Evolutionary conservation across 1,140 invertebrate species (phyloP).

Genomic region (Bursaphelenchus mucronatus): DNA sequence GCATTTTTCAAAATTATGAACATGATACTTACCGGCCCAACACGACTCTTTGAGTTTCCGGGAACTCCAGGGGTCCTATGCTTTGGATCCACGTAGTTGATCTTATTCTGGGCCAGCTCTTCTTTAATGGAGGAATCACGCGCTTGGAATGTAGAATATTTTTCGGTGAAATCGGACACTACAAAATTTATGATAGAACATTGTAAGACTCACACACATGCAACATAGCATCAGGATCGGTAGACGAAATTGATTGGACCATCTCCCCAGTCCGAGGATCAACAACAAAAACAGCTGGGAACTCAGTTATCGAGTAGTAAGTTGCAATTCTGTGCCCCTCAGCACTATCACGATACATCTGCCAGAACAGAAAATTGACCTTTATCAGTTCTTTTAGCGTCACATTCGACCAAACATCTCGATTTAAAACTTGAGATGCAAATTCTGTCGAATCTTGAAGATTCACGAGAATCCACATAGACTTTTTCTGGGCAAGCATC

Average conservation of each 20-base stretch:
- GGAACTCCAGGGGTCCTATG: no score
- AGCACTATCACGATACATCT: constrained; percentile 70
- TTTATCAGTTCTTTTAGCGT: constrained; percentile 69
- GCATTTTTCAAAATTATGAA: no score
- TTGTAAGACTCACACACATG: constrained; percentile 61
- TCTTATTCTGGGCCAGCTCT: neutral
- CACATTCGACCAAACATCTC: constrained; percentile 73
- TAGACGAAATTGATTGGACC: constrained; percentile 46
- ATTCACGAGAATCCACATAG: constrained; percentile 74
- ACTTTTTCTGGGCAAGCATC: constrained; percentile 67
- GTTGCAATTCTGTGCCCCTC: constrained; percentile 71
- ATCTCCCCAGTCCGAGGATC: constrained; percentile 72
- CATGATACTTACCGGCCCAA: neutral
- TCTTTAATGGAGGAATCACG: constrained; percentile 29
- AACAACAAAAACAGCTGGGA: constrained; percentile 72
- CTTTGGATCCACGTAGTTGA: neutral
- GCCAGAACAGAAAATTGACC: constrained; percentile 75
- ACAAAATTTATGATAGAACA: constrained; percentile 18
- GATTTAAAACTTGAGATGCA: constrained; percentile 71
- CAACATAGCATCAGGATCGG: constrained; percentile 65
- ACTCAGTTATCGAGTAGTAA: constrained; percentile 70
- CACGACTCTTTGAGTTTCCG: neutral
- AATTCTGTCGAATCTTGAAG: constrained; percentile 75
- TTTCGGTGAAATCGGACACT: constrained; percentile 48
- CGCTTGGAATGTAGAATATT: constrained; percentile 48